Evolutionary conservation across 1,140 invertebrate genomes (phyloP).

Genomic region (Oedothorax gibbosus): DNA sequence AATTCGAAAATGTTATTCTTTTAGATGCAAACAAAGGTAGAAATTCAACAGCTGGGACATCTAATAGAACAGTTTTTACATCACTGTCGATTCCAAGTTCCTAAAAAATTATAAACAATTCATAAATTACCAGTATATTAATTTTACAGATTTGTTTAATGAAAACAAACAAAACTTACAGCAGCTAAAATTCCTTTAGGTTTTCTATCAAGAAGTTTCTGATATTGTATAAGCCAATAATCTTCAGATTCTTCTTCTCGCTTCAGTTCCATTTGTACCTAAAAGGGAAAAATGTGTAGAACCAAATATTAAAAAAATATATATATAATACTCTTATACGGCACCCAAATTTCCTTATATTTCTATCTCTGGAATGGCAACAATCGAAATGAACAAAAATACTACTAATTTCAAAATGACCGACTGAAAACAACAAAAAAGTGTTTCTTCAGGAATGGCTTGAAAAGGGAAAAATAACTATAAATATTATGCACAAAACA

Average conservation of each 20-base stretch:
- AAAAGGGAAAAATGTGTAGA: neutral
- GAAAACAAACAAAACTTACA: slow-evolving; percentile 25
- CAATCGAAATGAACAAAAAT: too few species aligned
- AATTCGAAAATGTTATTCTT: slow-evolving; percentile 40
- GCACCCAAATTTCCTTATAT: too few species aligned
- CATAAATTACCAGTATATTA: slow-evolving; percentile 14
- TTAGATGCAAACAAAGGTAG: slow-evolving; percentile 60
- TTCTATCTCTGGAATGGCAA: too few species aligned
- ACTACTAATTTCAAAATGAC: too few species aligned
- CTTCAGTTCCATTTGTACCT: slow-evolving; percentile 61
- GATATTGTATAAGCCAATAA: slow-evolving; percentile 64
- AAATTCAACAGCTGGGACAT: slow-evolving; percentile 56
- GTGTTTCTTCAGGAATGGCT: too few species aligned
- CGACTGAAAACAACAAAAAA: too few species aligned
- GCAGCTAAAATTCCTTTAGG: slow-evolving; percentile 50
- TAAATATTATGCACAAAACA: too few species aligned
- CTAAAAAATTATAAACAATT: slow-evolving; percentile 18
- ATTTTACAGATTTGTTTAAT: neutral
- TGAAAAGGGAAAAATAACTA: too few species aligned
- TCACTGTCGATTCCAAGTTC: slow-evolving; percentile 49
- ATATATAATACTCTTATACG: too few species aligned
- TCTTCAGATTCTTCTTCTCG: slow-evolving; percentile 58
- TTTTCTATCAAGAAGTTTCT: slow-evolving; percentile 63
- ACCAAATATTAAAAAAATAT: neutral
- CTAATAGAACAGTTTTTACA: slow-evolving; percentile 52